Evolutionary conservation across 2,797 vertebrate genomes (phyloP).

Genomic region (Alca torda): DNA sequence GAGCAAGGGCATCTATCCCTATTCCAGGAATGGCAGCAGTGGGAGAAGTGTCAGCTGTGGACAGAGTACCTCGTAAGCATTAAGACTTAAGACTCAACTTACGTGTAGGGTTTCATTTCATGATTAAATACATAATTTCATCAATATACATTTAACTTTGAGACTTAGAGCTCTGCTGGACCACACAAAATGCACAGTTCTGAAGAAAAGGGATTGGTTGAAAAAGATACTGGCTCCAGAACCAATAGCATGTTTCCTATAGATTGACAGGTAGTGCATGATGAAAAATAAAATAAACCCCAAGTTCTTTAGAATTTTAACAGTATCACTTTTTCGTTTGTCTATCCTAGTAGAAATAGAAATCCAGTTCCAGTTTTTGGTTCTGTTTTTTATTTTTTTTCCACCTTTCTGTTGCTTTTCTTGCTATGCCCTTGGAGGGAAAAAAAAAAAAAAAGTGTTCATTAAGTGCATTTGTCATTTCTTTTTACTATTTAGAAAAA

Average conservation of each 20-base stretch:
- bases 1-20: accelerated
- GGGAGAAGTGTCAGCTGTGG: background rate
- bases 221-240: background rate
- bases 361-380: accelerated
- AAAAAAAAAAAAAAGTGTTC: background rate
- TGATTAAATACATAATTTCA: background rate
- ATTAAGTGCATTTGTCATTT: background rate
- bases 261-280: background rate
- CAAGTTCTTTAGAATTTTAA: background rate
- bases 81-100: background rate
- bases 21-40: background rate
- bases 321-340: background rate
- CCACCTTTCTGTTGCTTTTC: background rate
- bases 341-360: background rate
- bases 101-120: background rate
- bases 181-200: background rate
- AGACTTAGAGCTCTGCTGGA: background rate
- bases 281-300: background rate
- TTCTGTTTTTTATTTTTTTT: background rate
- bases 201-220: background rate
- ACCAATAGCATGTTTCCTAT: background rate
- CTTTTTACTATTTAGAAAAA: background rate
- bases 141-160: background rate
- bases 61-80: accelerated
- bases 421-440: background rate